A percentile compares a stretch with the other conserved stretches of the same genome.
These are phyloP conservation scores for Drosophila meridionalis DNA, from an alignment of 2,888 invertebrate species.

Conservation along the genomic window DNA sequence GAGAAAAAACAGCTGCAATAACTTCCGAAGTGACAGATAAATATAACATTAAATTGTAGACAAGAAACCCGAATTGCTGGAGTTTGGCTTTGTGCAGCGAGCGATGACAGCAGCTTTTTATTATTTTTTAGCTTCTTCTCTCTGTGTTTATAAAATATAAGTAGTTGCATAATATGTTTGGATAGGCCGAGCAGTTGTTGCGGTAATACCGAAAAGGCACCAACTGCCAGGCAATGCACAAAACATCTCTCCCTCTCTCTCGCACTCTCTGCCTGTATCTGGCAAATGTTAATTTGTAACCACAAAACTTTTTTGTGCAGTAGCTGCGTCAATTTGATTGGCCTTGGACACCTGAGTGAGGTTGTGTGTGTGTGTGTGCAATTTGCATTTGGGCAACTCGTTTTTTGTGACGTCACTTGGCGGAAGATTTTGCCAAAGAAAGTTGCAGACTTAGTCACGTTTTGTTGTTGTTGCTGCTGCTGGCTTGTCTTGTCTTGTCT, in stretches of 20 bases:
- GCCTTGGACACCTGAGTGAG: constrained; percentile 60
- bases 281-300: constrained; percentile 19
- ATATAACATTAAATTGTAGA: constrained; percentile 64
- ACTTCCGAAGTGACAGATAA: constrained; percentile 62
- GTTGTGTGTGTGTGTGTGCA: constrained; percentile 9
- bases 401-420: constrained; percentile 67
- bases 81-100: constrained; percentile 46
- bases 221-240: constrained; percentile 30
- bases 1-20: constrained; percentile 44
- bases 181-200: constrained; percentile 51
- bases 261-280: constrained; percentile 16
- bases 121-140: constrained; percentile 6
- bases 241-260: constrained; percentile 24
- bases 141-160: constrained; percentile 18
- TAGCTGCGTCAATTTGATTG: constrained; percentile 53
- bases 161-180: constrained; percentile 66
- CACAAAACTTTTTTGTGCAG: constrained; percentile 16
- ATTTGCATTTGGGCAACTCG: constrained; percentile 68
- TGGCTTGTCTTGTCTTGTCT: background rate
- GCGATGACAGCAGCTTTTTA: constrained; percentile 44
- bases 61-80: constrained; percentile 31
- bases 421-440: constrained; percentile 73
- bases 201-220: constrained; percentile 62
- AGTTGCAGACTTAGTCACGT: constrained; percentile 71
- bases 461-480: constrained; percentile 16